Percentiles rank a stretch among this genome's conserved stretches.
phyloP scores from a whole-genome alignment of 2,113 vertebrate species.

The Peromyscus californicus region DNA sequence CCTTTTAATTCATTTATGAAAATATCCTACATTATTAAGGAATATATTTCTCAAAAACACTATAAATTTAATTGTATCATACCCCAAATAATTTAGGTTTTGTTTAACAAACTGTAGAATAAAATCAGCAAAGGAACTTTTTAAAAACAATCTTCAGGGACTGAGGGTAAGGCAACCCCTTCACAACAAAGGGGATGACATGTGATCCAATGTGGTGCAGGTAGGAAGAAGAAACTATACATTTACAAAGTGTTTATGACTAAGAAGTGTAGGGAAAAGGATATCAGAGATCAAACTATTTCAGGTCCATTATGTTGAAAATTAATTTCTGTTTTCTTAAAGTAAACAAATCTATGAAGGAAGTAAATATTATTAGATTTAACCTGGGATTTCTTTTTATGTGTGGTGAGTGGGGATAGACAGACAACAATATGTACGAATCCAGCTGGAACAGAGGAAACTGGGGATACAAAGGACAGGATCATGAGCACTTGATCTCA shows the following conservation, averaged over 20 bases:
- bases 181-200: background rate
- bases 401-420: background rate
- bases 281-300: background rate
- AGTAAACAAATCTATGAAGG: background rate
- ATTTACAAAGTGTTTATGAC: background rate
- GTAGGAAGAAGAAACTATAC: background rate
- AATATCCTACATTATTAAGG: background rate
- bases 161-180: background rate
- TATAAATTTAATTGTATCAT: background rate
- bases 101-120: background rate
- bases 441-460: background rate
- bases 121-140: background rate
- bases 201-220: background rate
- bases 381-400: background rate
- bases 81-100: background rate
- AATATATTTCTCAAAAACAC: background rate
- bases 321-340: background rate
- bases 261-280: fast-evolving
- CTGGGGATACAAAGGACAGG: background rate
- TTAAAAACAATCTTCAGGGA: background rate
- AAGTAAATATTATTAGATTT: background rate
- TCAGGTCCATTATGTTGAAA: background rate
- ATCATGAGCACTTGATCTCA: background rate
- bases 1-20: constrained; percentile 23
- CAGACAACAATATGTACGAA: background rate